Evolutionary conservation across 2,797 vertebrate species (phyloP), one percentile per base, ranked within the genome.

Genomic region (Anniella stebbinsi): DNA sequence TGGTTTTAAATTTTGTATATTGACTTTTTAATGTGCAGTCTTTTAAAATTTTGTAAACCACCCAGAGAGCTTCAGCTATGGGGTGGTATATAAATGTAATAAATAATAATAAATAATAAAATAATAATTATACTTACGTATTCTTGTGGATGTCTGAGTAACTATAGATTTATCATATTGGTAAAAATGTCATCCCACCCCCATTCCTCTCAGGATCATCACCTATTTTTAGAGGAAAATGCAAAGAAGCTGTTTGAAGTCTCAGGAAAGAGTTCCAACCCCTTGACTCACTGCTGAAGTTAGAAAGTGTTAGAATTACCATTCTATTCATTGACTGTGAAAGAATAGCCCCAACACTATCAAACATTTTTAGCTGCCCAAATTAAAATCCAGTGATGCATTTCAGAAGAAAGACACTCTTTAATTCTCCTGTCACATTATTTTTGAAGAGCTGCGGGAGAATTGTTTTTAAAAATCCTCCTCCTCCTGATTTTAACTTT

Each of bases 291-390:
- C 17, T 60, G 33, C 75, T 90, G 45, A 78, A 81, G 92, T 93
- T 81, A 51, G 77, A 84, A 86, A 88, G 69, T 87, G 15, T 84
- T 80, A 2, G 48, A 87, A 63, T 87, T 76, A 89, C 11, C 72
- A 88, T 87, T 85, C 78, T 87, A 87, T 87, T 92, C 81, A 84
- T 57, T 87, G 92, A 91, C 87, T 86, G 4, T 92, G 84, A 89
- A 96, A 90, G 54, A 88, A 90, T 89, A 81, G 36, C 90, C 92
- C 90, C 88, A 88, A 84, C 77, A 87, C 7, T 12, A 87, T 72
- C 87, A 92, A 94, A 86, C 85, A 63, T 80, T n/a, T 92, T 92
- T 87, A 78, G 36, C 21, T 76, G 72, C 38, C 89, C 90, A 94
- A 93, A 60, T 57, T 86, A 78, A 92, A 94, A 93, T 69, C 63